A percentile compares a stretch with the other conserved stretches of the same genome.
phyloP scores from a whole-genome alignment of 2,797 vertebrate genomes.

The Tympanoctomys barrerae region DNA sequence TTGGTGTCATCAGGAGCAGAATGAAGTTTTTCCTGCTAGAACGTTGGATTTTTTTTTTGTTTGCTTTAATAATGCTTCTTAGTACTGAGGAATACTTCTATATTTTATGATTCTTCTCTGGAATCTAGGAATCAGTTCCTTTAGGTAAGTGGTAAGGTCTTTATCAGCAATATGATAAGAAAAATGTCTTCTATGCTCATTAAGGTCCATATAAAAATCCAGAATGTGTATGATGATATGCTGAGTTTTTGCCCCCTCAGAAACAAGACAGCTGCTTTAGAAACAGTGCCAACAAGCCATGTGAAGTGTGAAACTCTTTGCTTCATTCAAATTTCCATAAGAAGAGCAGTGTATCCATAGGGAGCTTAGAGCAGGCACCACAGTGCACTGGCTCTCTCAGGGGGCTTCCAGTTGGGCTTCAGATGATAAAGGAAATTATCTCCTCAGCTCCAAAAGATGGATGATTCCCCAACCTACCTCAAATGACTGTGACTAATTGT shows the following conservation, averaged over 20 bases:
- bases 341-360: background rate
- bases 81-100: background rate
- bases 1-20: background rate
- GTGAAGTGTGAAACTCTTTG: background rate
- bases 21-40: background rate
- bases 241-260: background rate
- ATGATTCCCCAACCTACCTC: background rate
- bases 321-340: conserved; percentile 52
- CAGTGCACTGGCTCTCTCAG: background rate
- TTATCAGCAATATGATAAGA: background rate
- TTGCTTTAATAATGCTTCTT: background rate
- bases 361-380: background rate
- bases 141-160: background rate
- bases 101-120: background rate
- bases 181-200: background rate
- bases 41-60: background rate
- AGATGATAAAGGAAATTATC: background rate
- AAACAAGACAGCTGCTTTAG: background rate
- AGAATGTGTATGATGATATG: background rate
- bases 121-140: background rate
- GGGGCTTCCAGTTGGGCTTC: conserved; percentile 9
- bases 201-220: conserved; percentile 1
- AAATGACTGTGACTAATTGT: conserved; percentile 29
- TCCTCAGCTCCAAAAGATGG: background rate
- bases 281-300: background rate